Evolutionary conservation across 92 coral and sea anemone genomes (phyloP).

Genomic region (Micromussa lordhowensis): DNA sequence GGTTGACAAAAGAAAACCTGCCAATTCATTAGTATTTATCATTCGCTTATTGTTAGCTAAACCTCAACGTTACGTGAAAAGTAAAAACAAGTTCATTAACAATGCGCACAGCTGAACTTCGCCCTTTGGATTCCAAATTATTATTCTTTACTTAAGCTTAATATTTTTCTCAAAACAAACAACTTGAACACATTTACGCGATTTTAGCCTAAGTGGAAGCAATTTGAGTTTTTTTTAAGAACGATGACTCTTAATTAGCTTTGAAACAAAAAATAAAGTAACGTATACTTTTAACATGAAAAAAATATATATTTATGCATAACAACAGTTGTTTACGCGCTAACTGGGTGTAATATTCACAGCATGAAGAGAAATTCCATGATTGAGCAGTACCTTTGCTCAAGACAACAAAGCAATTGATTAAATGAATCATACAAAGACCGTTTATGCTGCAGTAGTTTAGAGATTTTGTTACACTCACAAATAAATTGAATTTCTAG

Average conservation of each 20-base stretch:
- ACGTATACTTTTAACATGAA: not conserved
- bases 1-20: not conserved
- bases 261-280: not conserved
- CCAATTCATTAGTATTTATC: not conserved
- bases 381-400: not conserved
- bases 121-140: not conserved
- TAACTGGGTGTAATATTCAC: conserved; percentile 7
- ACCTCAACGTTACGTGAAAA: not conserved
- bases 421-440: not conserved
- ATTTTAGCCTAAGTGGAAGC: not conserved
- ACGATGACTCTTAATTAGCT: not conserved
- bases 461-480: too few species aligned
- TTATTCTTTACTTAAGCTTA: not conserved
- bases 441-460: not conserved
- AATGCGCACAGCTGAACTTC: not conserved
- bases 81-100: not conserved
- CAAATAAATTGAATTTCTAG: not conserved
- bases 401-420: not conserved
- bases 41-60: not conserved
- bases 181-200: not conserved
- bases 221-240: not conserved
- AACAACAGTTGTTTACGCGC: not conserved
- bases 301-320: not conserved
- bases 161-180: not conserved
- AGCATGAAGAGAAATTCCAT: not conserved